Evolutionary conservation across 2,797 vertebrate species (phyloP).

Genomic region (Sciaenops ocellatus): DNA sequence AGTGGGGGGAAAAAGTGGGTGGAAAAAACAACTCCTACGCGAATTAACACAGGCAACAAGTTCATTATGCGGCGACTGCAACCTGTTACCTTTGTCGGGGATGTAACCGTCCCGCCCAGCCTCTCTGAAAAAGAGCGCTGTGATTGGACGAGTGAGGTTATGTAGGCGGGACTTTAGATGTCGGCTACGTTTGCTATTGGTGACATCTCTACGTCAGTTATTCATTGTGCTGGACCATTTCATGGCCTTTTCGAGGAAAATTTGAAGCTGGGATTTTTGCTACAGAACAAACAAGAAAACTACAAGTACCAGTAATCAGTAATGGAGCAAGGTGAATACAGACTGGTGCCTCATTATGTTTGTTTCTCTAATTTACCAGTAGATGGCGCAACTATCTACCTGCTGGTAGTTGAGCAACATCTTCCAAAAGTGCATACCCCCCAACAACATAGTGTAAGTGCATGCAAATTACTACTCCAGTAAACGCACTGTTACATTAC

Average conservation of each 20-base stretch:
- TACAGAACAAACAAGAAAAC: neutral
- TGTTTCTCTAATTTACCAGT: constrained; percentile 44
- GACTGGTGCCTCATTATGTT: neutral
- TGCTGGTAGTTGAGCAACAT: neutral
- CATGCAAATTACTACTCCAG: neutral
- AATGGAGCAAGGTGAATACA: neutral
- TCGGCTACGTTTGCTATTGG: constrained; percentile 64
- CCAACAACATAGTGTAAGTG: neutral
- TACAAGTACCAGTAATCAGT: neutral
- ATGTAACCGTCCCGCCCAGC: constrained; percentile 75
- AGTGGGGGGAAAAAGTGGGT: neutral
- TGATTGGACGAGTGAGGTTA: constrained; percentile 68
- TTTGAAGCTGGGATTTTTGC: neutral
- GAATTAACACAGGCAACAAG: constrained; percentile 51
- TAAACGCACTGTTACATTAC: neutral
- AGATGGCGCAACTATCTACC: constrained; percentile 65
- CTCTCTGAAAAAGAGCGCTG: neutral
- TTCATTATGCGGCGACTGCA: constrained; percentile 73
- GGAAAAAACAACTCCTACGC: constrained; percentile 9
- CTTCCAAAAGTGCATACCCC: neutral
- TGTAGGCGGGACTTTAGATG: constrained; percentile 42
- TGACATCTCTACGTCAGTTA: constrained; percentile 13
- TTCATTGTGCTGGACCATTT: neutral
- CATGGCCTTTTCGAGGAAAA: neutral
- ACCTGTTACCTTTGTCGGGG: constrained; percentile 85